Percentiles rank a stretch among this genome's conserved stretches.
Evolutionary conservation across 2,797 vertebrate species (phyloP).

Genomic region (Sphenopsis melanotis): DNA sequence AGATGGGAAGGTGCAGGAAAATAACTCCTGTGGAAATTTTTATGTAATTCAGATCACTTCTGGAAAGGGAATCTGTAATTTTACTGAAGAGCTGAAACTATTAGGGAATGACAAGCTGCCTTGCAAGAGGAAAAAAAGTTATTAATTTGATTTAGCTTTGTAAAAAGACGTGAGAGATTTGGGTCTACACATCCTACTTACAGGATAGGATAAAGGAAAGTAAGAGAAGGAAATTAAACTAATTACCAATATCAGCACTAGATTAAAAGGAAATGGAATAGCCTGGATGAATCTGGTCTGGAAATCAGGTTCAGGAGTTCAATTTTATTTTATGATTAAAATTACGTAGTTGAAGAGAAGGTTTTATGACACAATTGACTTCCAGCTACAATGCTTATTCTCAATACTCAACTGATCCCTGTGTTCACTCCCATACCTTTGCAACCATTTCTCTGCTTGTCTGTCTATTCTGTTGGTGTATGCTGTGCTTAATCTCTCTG

Average conservation of each 20-base stretch:
- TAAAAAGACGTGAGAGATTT: neutral
- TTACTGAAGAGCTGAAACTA: neutral
- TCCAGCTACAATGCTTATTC: neutral
- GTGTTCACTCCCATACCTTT: neutral
- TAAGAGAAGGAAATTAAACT: neutral
- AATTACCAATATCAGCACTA: neutral
- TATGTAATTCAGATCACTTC: neutral
- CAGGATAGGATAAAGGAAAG: neutral
- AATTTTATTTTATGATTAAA: slow-evolving; percentile 2
- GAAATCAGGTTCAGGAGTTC: neutral
- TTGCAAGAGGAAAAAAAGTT: neutral
- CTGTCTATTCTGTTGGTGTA: neutral
- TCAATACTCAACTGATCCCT: neutral
- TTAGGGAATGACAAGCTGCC: neutral
- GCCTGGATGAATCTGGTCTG: neutral
- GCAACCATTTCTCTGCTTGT: neutral
- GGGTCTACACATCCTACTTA: neutral
- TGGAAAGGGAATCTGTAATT: neutral
- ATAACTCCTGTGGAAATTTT: neutral
- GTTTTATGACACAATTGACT: neutral
- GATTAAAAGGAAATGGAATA: neutral
- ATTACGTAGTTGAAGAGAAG: neutral
- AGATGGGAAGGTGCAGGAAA: neutral
- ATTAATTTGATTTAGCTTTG: neutral
- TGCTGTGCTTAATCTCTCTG: neutral